Conservation (phyloP, 2,888 invertebrate genomes). For the Laspeyria flexula region DNA sequence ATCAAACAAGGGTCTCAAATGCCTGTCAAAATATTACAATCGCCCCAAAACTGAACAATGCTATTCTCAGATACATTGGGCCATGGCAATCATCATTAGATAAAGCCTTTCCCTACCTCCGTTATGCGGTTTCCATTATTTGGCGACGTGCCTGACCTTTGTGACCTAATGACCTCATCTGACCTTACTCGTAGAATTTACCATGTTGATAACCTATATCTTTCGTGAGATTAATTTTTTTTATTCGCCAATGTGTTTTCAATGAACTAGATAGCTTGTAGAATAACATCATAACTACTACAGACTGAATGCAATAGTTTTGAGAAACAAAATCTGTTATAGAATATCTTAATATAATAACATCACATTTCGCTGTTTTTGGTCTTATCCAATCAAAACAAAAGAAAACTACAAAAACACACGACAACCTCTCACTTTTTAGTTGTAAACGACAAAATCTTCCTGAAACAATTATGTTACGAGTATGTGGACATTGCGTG, state of each 20-base stretch:
- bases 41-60: no score
- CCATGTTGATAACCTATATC: not conserved
- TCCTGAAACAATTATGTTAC: slow-evolving; percentile 15
- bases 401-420: slow-evolving; percentile 16
- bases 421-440: slow-evolving; percentile 37
- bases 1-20: no score
- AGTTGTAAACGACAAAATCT: slow-evolving; percentile 26
- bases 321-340: no score
- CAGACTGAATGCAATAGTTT: no score
- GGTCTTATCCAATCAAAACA: no score
- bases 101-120: not conserved
- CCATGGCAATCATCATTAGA: not conserved
- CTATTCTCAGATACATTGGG: no score
- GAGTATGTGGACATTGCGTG: slow-evolving; percentile 16
- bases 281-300: no score
- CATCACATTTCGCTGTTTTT: no score
- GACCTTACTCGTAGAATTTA: not conserved
- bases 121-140: not conserved
- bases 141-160: not conserved
- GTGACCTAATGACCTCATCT: not conserved
- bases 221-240: not conserved
- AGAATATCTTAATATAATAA: no score
- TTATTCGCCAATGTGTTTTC: no score
- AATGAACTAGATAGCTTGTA: no score
- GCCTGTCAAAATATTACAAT: no score